phyloP scores from a whole-genome alignment of 2,797 vertebrate genomes.

The Gymnodraco acuticeps region DNA sequence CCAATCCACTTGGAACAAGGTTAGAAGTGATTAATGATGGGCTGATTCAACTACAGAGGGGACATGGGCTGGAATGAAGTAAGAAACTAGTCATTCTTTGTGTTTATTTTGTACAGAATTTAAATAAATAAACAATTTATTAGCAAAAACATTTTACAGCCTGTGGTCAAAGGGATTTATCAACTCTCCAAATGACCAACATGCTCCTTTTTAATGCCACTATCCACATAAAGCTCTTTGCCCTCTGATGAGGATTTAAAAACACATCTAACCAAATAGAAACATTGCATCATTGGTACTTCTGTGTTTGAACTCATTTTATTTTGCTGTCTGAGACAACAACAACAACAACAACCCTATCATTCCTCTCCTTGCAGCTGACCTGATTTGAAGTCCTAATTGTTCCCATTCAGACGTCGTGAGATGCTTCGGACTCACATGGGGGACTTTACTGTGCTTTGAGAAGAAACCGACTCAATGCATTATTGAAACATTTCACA shows the following conservation, averaged over 20 bases:
- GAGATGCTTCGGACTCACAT: slow-evolving; percentile 55
- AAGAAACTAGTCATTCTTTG: too few relatives aligned
- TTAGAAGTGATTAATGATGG: too few relatives aligned
- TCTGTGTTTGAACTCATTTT: neutral
- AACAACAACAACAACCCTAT: neutral
- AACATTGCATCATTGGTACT: too few relatives aligned
- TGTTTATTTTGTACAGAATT: neutral
- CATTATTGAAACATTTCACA: neutral
- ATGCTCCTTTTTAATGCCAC: too few relatives aligned
- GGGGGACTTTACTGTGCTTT: slow-evolving; percentile 9
- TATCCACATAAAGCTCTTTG: too few relatives aligned
- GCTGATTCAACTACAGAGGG: too few relatives aligned
- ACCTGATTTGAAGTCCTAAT: slow-evolving; percentile 26
- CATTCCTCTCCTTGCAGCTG: slow-evolving; percentile 12
- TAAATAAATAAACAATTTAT: neutral
- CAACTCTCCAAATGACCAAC: too few relatives aligned
- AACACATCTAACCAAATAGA: too few relatives aligned
- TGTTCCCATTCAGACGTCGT: slow-evolving; percentile 53
- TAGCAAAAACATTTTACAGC: neutral
- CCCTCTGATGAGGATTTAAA: too few relatives aligned
- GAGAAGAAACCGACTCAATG: neutral
- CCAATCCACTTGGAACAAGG: too few relatives aligned
- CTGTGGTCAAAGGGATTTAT: neutral
- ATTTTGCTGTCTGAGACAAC: neutral
- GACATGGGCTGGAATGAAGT: too few relatives aligned